Conservation (phyloP, 2,888 invertebrate genomes). For the Oligia latruncula region DNA sequence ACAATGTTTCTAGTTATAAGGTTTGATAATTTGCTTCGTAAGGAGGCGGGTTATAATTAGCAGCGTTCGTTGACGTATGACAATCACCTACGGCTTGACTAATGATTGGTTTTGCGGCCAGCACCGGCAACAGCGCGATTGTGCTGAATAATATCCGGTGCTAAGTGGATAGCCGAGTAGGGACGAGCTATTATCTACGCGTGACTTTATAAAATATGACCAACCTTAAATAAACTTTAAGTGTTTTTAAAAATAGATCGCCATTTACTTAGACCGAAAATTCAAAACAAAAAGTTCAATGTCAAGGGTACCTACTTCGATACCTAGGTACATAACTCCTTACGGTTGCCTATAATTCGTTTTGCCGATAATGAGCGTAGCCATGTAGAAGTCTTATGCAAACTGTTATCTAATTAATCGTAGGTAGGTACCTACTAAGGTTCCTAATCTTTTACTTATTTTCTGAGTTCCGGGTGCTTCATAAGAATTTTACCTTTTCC, state of each 20-base stretch:
- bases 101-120: constrained; percentile 71
- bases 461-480: background rate
- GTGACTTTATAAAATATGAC: constrained; percentile 67
- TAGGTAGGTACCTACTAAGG: background rate
- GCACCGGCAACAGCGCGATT: constrained; percentile 61
- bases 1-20: constrained; percentile 7
- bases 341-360: background rate
- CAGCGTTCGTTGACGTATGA: constrained; percentile 52
- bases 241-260: constrained; percentile 58
- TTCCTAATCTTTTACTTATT: background rate
- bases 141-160: constrained; percentile 84
- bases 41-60: constrained; percentile 61
- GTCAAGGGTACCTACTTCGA: background rate
- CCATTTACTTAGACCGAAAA: constrained; percentile 2
- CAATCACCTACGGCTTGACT: constrained; percentile 71
- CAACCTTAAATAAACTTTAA: constrained; percentile 49
- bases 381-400: background rate
- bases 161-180: constrained; percentile 82
- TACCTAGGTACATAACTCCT: background rate
- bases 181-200: constrained; percentile 58
- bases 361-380: background rate
- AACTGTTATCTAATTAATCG: background rate
- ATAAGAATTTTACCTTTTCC: background rate
- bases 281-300: background rate
- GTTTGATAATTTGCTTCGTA: constrained; percentile 46